Percentiles rank a stretch among this genome's conserved stretches.
These are phyloP conservation scores for Sminthurides aquaticus DNA, from an alignment of 2,888 invertebrate genomes.

Conservation along the genomic window DNA sequence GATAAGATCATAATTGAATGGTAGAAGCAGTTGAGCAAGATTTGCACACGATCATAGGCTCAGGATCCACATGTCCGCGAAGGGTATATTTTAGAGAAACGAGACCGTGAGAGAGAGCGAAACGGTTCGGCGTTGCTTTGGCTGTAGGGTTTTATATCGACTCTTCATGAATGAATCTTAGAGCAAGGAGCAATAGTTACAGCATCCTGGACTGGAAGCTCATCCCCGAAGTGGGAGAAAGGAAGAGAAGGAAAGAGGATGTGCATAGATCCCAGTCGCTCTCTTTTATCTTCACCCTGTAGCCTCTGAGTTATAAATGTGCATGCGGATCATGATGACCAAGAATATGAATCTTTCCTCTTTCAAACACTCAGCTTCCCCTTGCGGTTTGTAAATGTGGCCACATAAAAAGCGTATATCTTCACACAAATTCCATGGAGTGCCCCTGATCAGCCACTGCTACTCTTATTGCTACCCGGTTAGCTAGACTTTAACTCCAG, in stretches of 20 bases:
- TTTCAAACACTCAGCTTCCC: conserved; percentile 19
- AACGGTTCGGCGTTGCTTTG: no score
- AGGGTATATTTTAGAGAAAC: no score
- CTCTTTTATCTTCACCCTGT: neutral
- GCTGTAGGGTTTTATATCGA: no score
- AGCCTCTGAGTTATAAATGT: neutral
- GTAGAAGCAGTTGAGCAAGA: conserved; percentile 34
- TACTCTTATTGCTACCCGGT: no score
- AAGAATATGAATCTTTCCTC: neutral
- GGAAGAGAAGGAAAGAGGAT: neutral
- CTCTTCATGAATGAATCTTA: no score
- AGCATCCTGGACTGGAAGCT: no score
- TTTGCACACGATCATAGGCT: conserved; percentile 31
- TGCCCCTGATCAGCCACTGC: neutral
- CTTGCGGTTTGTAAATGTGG: conserved; percentile 39
- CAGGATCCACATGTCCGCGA: conserved; percentile 11
- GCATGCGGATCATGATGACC: neutral
- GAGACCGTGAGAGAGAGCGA: no score
- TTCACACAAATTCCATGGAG: neutral
- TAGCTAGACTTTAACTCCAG: no score
- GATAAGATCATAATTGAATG: conserved; percentile 42
- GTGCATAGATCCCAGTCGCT: neutral
- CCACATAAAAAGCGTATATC: conserved; percentile 29
- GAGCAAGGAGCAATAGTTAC: no score
- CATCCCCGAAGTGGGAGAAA: no score